Percentiles rank a stretch among this genome's conserved stretches.
Evolutionary conservation across 2,113 vertebrate genomes (phyloP).

Genomic region (Rhinopithecus roxellana): DNA sequence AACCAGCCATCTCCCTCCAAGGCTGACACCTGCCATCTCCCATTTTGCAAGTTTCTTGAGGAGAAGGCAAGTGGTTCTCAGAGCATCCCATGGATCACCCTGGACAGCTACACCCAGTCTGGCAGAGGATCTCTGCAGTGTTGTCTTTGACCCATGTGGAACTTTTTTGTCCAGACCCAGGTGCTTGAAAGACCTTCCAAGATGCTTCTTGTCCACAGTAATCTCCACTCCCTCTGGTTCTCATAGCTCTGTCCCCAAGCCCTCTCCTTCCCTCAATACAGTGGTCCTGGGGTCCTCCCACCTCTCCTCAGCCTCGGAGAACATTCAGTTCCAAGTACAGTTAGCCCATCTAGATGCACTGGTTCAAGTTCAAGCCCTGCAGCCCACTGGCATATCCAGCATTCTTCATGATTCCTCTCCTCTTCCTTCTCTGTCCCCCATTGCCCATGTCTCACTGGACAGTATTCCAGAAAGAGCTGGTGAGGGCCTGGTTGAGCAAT

Average conservation of each 20-base stretch:
- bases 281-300: neutral
- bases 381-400: neutral
- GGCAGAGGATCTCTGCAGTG: neutral
- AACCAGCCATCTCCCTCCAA: neutral
- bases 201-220: neutral
- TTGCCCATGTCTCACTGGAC: neutral
- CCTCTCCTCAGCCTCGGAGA: neutral
- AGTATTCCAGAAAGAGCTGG: neutral
- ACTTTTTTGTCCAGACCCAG: neutral
- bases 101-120: fast-evolving
- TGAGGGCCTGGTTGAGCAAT: neutral
- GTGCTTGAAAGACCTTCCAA: neutral
- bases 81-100: neutral
- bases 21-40: neutral
- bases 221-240: neutral
- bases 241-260: neutral
- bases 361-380: neutral
- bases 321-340: neutral
- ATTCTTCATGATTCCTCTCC: neutral
- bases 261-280: neutral
- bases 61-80: neutral
- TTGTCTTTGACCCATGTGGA: neutral
- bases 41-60: neutral
- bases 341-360: neutral
- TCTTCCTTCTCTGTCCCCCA: neutral